These are phyloP conservation scores for Troides oblongomaculatus DNA, from an alignment of 2,888 invertebrate species.

Conservation along the genomic window DNA sequence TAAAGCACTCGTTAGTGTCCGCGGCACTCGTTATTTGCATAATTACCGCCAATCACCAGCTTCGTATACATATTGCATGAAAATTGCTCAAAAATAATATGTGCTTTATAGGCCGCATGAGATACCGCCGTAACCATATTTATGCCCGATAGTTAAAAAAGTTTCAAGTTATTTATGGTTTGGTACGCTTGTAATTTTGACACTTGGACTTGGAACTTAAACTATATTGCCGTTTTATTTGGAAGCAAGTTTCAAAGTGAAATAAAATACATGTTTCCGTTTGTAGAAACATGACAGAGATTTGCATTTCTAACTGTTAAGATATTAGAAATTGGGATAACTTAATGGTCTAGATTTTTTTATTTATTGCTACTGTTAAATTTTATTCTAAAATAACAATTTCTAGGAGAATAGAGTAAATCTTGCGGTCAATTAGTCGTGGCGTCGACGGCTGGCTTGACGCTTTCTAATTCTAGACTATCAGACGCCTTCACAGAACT, in stretches of 20 bases:
- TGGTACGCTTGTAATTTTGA: background rate
- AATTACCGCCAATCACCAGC: constrained; percentile 68
- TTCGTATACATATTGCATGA: constrained; percentile 54
- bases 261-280: too few species aligned
- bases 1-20: constrained; percentile 46
- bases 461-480: constrained; percentile 76
- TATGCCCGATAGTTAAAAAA: background rate
- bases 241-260: too few species aligned
- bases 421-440: constrained; percentile 76
- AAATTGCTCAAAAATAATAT: constrained; percentile 42
- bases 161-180: background rate
- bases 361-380: constrained; percentile 12
- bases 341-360: background rate
- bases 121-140: background rate
- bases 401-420: constrained; percentile 66
- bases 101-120: constrained; percentile 9
- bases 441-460: constrained; percentile 60
- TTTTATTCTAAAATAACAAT: constrained; percentile 48
- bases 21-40: constrained; percentile 62
- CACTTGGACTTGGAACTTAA: background rate
- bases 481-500: constrained; percentile 67
- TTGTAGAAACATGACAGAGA: too few species aligned
- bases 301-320: too few species aligned
- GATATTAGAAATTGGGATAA: background rate
- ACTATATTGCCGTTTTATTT: background rate